Evolutionary conservation across 2,113 vertebrate genomes (phyloP).

Genomic region (Emberiza fucata): DNA sequence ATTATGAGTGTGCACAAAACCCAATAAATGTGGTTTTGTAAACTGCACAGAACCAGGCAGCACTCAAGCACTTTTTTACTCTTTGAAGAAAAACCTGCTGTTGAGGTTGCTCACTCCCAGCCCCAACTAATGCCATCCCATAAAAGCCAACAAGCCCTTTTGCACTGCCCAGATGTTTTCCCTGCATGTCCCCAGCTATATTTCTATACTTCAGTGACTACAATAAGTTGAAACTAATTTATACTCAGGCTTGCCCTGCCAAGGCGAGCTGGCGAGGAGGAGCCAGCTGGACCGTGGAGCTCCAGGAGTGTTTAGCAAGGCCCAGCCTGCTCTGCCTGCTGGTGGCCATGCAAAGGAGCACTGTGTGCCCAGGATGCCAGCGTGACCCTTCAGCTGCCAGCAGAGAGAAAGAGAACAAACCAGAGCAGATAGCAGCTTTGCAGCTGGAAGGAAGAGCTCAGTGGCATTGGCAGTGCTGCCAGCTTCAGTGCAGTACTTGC

Average conservation of each 20-base stretch:
- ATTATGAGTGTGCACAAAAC: fast-evolving
- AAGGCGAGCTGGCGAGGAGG: neutral
- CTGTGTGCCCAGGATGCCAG: neutral
- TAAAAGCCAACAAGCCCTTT: slow-evolving; percentile 23
- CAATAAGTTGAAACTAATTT: slow-evolving; percentile 33
- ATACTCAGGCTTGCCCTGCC: neutral
- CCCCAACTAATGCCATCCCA: neutral
- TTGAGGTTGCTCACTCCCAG: neutral
- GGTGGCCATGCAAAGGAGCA: neutral
- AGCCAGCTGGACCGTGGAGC: neutral
- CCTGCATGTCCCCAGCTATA: neutral
- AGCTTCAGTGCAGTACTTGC: neutral
- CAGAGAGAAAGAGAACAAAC: neutral
- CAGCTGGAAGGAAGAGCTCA: neutral
- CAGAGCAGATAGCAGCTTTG: neutral
- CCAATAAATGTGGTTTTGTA: neutral
- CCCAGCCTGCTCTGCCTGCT: neutral
- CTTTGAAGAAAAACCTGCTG: neutral
- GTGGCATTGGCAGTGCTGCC: fast-evolving
- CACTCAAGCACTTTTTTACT: neutral
- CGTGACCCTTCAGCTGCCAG: neutral
- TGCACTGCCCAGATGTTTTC: slow-evolving; percentile 27
- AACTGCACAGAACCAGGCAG: neutral
- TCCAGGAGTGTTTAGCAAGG: neutral
- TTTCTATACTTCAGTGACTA: slow-evolving; percentile 37